Base-by-base conservation (phyloP, 2,113 vertebrate species). In the Peromyscus californicus region DNA sequence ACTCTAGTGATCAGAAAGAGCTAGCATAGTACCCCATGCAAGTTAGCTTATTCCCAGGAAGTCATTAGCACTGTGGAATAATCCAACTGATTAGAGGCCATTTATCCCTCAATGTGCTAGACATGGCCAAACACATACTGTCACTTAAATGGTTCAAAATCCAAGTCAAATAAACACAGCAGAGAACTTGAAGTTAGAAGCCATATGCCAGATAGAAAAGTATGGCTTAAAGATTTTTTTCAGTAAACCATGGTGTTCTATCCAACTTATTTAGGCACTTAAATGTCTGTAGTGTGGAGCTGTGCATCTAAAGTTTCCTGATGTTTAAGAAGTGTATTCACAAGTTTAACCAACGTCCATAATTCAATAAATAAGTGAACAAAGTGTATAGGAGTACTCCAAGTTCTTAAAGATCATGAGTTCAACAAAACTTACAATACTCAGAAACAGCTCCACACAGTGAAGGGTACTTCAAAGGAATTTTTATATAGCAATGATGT, bases 401-500 rank as follows among this genome's bases (percentile, higher is more conserved):
- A 36, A 95, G 7, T 48, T 88, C 61, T 67, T 97, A 65, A 89
- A 93, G 95, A 94, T 96, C 97, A 82, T 4, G 3, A 6, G 17
- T 87, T 98, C 96, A 98, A 74, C 2, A 3, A 26, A 63, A 36
- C 67, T 96, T 97, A 97, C 54, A 95, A 93, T 98, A 51, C 48
- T 78, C 96, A 93, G 86, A 65, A 97, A 94, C 97, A 98, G 94
- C 94, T 33, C 39, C 67, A 93, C 85, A 39, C 57, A 97, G 48
- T 95, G 1, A 74, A 92, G n/a, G 94, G 93, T 0, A 93, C 94
- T 95, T 97, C 95, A 97, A 97, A 97, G 5, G 26, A 87, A 96
- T 87, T 98, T 98, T 97, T 98, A 96, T 96, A 95, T 90, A 95
- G 33, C 85, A 93, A 10, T 94, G 63, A 85, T 93, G 19, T 95